Evolutionary conservation across 2,888 invertebrate species (phyloP), one percentile per base, ranked within the genome.

Genomic region (Lasius platythorax): DNA sequence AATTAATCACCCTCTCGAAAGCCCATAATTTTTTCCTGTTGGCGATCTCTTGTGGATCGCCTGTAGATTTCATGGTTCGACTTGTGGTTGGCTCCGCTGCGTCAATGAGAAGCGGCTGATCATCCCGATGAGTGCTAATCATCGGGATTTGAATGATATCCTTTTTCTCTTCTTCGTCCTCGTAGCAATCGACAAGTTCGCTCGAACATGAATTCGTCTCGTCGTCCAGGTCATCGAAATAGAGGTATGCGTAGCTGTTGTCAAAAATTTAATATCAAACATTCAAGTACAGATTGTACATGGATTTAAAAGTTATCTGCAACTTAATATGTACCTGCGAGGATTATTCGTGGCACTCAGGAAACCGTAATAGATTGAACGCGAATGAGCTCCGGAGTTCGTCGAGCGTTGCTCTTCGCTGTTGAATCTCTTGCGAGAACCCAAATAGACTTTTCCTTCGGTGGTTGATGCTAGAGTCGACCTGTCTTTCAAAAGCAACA

Each of bases 401-500:
- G 75, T 66, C 11, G 88, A 82, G 1, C 0, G 12, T 18, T 85
- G 40, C 8, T 88, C 90, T 37, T 82, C 89, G 1, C 67, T 58
- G 33, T 74, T 83, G 9, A 73, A 66, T 4, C 87, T 88, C 82
- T 88, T 91, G 43, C 92, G 90, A 50, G 90, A 89, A 11, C 88
- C 84, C 0, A 92, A 92, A 9, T 91, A 85, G 5, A 93, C 82
- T 1, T 3, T 43, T 63, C 91, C 91, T 0, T 92, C 91, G 0
- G 85, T 87, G 2, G 88, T 72, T 0, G 85, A 28, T 33, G 30
- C 53, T n/a, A 46, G 56, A 37, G 0, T 64, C 1, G 86, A 86
- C 6, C 53, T 85, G 11, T 46, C 72, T 78, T 92, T 91, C 90
- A 97, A 95, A 73, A 95, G 95, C 75, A 96, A 95, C 12, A 98